phyloP scores from a whole-genome alignment of 1,140 invertebrate genomes.

The Ostrea edulis region DNA sequence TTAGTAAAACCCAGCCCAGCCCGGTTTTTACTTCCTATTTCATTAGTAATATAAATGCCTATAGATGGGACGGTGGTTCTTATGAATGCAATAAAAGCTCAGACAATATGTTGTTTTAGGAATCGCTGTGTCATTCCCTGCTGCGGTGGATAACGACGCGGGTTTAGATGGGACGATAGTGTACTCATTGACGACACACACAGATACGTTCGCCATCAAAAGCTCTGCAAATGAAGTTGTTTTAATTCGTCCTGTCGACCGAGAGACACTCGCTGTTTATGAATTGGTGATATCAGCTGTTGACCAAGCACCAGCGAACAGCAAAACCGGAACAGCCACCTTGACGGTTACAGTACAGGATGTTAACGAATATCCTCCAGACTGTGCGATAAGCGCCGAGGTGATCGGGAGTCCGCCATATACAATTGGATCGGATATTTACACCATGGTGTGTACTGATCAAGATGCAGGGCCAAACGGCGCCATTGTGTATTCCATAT shows the following conservation, averaged over 20 bases:
- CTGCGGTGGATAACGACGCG: not conserved
- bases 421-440: constrained; percentile 37
- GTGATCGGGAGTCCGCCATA: constrained; percentile 72
- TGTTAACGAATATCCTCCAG: constrained; percentile 65
- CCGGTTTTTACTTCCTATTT: no score
- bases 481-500: constrained; percentile 57
- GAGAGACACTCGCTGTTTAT: constrained; percentile 67
- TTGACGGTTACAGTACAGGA: constrained; percentile 67
- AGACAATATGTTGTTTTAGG: not conserved
- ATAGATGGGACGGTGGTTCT: no score
- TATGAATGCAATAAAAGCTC: no score
- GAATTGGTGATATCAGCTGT: constrained; percentile 66
- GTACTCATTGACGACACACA: constrained; percentile 41
- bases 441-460: constrained; percentile 80
- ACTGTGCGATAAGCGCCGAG: constrained; percentile 82
- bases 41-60: no score
- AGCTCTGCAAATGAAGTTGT: constrained; percentile 74
- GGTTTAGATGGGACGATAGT: constrained; percentile 38
- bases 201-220: constrained; percentile 76
- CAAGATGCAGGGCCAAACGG: constrained; percentile 63
- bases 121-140: not conserved
- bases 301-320: constrained; percentile 42
- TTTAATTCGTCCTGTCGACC: constrained; percentile 68
- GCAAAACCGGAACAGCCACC: constrained; percentile 53
- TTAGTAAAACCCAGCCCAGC: no score